A percentile compares a stretch with the other conserved stretches of the same genome.
Evolutionary conservation across 2,113 vertebrate genomes (phyloP).

Genomic region (Oryzias curvinotus): DNA sequence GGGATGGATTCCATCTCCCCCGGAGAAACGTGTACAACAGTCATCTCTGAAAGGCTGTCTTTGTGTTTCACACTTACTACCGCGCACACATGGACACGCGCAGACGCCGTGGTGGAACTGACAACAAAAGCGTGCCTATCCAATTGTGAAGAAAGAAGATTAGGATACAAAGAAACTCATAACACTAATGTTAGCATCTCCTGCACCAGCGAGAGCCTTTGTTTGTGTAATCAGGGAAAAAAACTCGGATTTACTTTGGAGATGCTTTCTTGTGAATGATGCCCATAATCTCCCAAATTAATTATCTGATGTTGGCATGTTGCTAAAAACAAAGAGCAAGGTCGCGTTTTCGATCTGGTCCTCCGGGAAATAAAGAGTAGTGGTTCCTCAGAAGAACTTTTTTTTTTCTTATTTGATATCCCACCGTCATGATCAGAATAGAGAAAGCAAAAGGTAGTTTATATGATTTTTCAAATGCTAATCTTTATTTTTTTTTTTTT

Average conservation of each 20-base stretch:
- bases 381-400: constrained; percentile 41
- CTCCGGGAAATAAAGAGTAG: constrained; percentile 53
- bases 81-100: constrained; percentile 78
- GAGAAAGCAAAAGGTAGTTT: constrained; percentile 29
- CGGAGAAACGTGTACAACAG: constrained; percentile 86
- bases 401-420: constrained; percentile 43
- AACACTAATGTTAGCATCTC: constrained; percentile 73
- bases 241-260: constrained; percentile 69
- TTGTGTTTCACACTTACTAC: constrained; percentile 87
- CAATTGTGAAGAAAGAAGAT: constrained; percentile 72
- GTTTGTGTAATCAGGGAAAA: constrained; percentile 66
- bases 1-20: constrained; percentile 89
- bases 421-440: constrained; percentile 46
- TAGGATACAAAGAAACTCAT: constrained; percentile 77
- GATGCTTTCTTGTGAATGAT: constrained; percentile 60
- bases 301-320: constrained; percentile 68
- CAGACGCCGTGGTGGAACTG: constrained; percentile 57
- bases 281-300: constrained; percentile 57
- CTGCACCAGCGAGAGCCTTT: constrained; percentile 58
- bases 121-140: constrained; percentile 82
- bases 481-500: constrained; percentile 26
- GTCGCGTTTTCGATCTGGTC: constrained; percentile 46
- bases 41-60: constrained; percentile 87
- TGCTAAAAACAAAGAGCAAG: constrained; percentile 42
- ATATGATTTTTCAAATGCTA: constrained; percentile 46